Evolutionary conservation across 2,797 vertebrate genomes (phyloP).

Genomic region (Masticophis lateralis): DNA sequence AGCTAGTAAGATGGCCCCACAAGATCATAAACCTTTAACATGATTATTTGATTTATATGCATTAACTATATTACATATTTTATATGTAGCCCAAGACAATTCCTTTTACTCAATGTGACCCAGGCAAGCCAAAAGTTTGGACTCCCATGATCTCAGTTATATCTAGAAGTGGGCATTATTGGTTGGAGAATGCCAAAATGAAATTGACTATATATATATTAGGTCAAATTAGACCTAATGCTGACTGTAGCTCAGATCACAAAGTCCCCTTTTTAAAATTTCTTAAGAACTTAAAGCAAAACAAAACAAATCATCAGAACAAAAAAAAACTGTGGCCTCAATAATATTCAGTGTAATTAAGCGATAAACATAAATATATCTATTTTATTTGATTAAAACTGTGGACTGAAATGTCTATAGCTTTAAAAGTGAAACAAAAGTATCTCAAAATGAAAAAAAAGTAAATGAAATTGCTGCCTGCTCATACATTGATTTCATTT

Average conservation of each 20-base stretch:
- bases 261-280: background rate
- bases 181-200: background rate
- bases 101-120: background rate
- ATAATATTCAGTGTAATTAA: background rate
- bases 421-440: background rate
- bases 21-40: background rate
- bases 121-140: background rate
- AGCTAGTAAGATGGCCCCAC: background rate
- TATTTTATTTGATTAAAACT: background rate
- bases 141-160: background rate
- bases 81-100: background rate
- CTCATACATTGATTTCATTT: background rate
- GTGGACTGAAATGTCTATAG: background rate
- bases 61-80: background rate
- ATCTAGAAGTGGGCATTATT: background rate
- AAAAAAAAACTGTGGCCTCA: background rate
- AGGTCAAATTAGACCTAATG: background rate
- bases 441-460: background rate
- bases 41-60: background rate
- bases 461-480: background rate
- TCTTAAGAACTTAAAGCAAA: background rate
- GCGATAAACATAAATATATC: background rate
- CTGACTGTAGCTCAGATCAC: background rate
- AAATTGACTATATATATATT: background rate
- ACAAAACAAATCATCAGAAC: background rate